Evolutionary conservation across 1,140 invertebrate species (phyloP), one percentile per base, ranked within the genome.

Genomic region (Solenopsis fugax): DNA sequence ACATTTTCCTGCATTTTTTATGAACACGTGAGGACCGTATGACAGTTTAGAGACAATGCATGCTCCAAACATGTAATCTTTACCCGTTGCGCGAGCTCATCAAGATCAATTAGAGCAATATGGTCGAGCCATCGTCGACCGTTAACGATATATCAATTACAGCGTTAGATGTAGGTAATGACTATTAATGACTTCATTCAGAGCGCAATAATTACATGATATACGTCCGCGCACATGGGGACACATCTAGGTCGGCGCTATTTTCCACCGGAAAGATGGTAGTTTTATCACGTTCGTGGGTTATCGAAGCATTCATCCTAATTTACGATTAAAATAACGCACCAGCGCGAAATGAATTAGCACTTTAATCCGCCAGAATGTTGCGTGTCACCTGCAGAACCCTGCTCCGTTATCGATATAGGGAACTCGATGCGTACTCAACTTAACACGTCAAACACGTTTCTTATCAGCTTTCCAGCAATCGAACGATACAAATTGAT

Each of bases 141-240:
- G 91, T 92, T 92, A 92, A 92, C 91, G 91, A 91, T 92, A 92
- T 91, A 92, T 92, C 91, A 92, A 92, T 92, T 92, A 92, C 88
- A 86, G 64, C 85, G 77, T 84, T 86, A 90, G 90, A 88, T 85
- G 81, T 89, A 87, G 78, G 37, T 89, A 89, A 92, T 88, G 76
- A 90, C 88, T 88, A 92, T 90, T 91, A 92, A 92, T 91, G 89
- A 91, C 91, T 92, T 92, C 88, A 92, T 92, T 91, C 88, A 62
- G 90, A 89, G 82, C 84, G 88, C 34, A 88, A 80, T 92, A 92
- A 92, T 92, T 91, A 88, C 58, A 85, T 52, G 77, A 88, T 72
- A 81, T 72, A 91, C 75, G 84, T 73, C 65, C 54, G 54, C 65
- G 54, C 16, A 13, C 54, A 21, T 21, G 65, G 50, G 69, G 60